phyloP scores from a whole-genome alignment of 2,888 invertebrate species.

The Chloroclysta siterata region DNA sequence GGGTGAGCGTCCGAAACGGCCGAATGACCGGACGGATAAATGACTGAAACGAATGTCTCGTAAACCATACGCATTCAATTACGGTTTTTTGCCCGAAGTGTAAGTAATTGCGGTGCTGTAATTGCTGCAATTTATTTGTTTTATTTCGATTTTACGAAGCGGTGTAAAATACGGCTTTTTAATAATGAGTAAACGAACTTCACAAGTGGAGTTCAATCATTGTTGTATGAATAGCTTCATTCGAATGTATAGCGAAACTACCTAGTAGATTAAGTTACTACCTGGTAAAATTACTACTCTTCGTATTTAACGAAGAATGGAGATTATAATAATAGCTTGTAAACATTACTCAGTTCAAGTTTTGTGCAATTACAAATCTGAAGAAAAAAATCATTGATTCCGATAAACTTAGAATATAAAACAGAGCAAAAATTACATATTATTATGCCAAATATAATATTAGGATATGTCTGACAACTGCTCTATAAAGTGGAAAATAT shows the following conservation, averaged over 20 bases:
- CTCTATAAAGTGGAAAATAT: too few relatives aligned
- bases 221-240: too few relatives aligned
- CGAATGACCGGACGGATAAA: constrained; percentile 39
- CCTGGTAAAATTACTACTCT: too few relatives aligned
- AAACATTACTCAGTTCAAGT: not conserved
- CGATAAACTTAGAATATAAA: too few relatives aligned
- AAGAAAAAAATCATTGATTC: too few relatives aligned
- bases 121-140: constrained; percentile 33
- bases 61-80: constrained; percentile 65
- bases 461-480: not conserved
- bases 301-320: too few relatives aligned
- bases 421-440: too few relatives aligned
- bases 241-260: too few relatives aligned
- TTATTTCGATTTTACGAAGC: constrained; percentile 15
- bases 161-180: constrained; percentile 17
- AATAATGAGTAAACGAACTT: not conserved
- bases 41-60: constrained; percentile 53
- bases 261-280: too few relatives aligned
- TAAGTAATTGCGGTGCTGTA: constrained; percentile 37
- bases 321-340: not conserved
- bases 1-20: constrained; percentile 27
- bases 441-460: not conserved
- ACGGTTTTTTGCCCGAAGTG: constrained; percentile 42
- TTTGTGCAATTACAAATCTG: not conserved
- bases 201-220: too few relatives aligned